phyloP scores from a whole-genome alignment of 2,797 vertebrate genomes.

The Rhinichthys osculus region DNA sequence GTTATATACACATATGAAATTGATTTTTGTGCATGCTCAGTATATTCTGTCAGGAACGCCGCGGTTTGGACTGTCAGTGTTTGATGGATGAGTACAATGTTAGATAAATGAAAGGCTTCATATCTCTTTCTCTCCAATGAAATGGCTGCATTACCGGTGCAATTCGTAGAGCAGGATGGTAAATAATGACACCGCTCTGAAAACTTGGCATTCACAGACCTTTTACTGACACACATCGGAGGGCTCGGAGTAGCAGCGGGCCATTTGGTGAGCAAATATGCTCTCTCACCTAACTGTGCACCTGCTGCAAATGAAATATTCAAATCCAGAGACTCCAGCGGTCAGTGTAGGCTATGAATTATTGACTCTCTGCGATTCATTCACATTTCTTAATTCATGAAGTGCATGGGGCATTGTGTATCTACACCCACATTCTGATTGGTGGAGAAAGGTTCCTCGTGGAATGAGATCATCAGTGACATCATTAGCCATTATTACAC shows the following conservation, averaged over 20 bases:
- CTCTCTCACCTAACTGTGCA: constrained; percentile 55
- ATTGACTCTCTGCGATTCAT: constrained; percentile 53
- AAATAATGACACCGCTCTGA: constrained; percentile 43
- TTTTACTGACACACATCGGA: constrained; percentile 47
- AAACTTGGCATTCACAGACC: constrained; percentile 51
- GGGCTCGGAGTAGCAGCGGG: constrained; percentile 1
- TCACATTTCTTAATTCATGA: constrained; percentile 49
- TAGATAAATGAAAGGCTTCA: constrained; percentile 44
- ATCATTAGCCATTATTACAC: not conserved
- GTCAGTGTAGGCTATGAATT: constrained; percentile 53
- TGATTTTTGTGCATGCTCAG: constrained; percentile 1
- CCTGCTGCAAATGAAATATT: constrained; percentile 63
- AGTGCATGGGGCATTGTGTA: not conserved
- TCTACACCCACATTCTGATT: not conserved
- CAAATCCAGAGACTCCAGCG: constrained; percentile 38
- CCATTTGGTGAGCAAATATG: constrained; percentile 54
- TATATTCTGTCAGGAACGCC: constrained; percentile 10
- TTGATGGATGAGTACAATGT: constrained; percentile 44
- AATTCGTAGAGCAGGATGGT: constrained; percentile 21
- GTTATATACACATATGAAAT: not conserved
- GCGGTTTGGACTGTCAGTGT: not conserved
- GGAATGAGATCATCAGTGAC: not conserved
- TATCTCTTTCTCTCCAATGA: constrained; percentile 39
- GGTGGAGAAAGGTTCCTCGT: not conserved
- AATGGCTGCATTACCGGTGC: constrained; percentile 44